These are phyloP conservation scores for Malurus melanocephalus DNA, from an alignment of 2,113 vertebrate species.

Conservation along the genomic window DNA sequence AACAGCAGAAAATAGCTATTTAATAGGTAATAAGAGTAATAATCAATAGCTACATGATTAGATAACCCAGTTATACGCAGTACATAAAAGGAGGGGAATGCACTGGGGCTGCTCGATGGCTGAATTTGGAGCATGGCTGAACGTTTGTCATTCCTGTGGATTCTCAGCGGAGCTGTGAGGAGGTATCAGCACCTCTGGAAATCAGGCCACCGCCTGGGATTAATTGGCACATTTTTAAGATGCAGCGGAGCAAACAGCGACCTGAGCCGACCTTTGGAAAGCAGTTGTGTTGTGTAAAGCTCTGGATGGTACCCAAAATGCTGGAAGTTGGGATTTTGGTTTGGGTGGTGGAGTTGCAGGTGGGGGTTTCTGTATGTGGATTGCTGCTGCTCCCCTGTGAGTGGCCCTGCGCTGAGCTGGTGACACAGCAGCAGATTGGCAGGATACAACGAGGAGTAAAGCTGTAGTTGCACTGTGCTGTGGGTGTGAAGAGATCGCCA, in stretches of 20 bases:
- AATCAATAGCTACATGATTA: constrained; percentile 61
- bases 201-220: background rate
- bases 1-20: constrained; percentile 49
- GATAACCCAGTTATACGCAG: constrained; percentile 45
- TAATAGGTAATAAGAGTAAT: constrained; percentile 69
- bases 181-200: background rate
- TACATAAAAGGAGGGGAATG: constrained; percentile 12
- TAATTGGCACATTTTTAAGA: background rate
- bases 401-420: fast-evolving
- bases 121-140: background rate
- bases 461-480: fast-evolving
- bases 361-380: fast-evolving
- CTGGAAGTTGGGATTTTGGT: background rate
- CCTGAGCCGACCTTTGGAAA: background rate
- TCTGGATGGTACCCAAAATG: background rate
- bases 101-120: background rate
- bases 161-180: background rate
- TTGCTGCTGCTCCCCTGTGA: background rate
- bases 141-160: background rate
- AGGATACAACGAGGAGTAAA: background rate
- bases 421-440: fast-evolving
- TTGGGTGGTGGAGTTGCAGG: background rate
- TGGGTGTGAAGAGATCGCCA: background rate
- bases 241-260: background rate
- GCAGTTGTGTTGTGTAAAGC: fast-evolving